Percentiles rank a stretch among this genome's conserved stretches.
Evolutionary conservation across 2,888 invertebrate species (phyloP).

Genomic region (Aporophyla nigra): DNA sequence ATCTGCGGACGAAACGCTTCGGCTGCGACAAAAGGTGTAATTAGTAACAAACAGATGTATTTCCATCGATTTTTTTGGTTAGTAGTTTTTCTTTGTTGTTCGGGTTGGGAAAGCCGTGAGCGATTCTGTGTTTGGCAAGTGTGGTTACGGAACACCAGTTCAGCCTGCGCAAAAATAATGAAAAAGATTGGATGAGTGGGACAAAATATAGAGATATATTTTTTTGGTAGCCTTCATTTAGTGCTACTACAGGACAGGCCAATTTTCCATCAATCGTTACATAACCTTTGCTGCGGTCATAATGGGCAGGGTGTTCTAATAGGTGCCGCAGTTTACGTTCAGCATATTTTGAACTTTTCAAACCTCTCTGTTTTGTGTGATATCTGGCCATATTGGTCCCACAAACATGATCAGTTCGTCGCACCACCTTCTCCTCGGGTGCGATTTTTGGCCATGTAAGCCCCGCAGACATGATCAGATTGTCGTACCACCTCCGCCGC

Average conservation of each 20-base stretch:
- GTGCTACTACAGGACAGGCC: too few species aligned
- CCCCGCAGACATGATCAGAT: too few species aligned
- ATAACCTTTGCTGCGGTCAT: too few species aligned
- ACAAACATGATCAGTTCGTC: background rate
- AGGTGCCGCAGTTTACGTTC: too few species aligned
- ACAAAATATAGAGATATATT: too few species aligned
- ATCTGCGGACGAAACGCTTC: constrained; percentile 72
- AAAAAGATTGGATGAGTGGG: too few species aligned
- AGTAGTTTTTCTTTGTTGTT: background rate
- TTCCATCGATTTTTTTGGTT: constrained; percentile 35
- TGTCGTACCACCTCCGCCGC: too few species aligned
- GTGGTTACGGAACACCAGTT: too few species aligned
- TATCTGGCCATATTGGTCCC: background rate
- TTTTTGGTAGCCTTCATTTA: too few species aligned
- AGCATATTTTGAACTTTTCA: background rate
- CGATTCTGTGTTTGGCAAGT: background rate
- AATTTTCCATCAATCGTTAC: too few species aligned
- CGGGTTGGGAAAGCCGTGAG: background rate
- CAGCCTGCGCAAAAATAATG: background rate
- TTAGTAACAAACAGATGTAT: constrained; percentile 62
- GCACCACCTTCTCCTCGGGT: background rate
- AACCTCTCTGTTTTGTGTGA: background rate
- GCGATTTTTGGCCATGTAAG: background rate
- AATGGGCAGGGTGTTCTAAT: too few species aligned
- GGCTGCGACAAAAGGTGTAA: constrained; percentile 72